Percentiles rank a stretch among this genome's conserved stretches.
phyloP scores from a whole-genome alignment of 2,888 invertebrate genomes.

The Andrena bicolor region DNA sequence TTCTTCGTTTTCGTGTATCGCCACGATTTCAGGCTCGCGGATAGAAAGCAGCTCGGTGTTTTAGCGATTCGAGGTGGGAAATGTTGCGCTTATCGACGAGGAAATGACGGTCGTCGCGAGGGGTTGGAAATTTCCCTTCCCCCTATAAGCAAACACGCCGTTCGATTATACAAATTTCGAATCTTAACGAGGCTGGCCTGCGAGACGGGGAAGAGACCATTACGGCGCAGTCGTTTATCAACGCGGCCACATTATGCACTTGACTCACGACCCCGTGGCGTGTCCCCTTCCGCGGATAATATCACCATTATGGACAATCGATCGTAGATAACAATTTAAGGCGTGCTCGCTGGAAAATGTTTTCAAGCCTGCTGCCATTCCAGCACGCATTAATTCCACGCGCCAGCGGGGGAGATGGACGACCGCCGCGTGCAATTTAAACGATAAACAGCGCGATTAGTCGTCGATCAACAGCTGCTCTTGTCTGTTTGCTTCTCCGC shows the following conservation, averaged over 20 bases:
- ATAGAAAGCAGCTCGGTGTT: not conserved
- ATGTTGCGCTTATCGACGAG: conserved; percentile 28
- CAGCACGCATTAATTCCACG: conserved; percentile 28
- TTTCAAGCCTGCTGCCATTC: conserved; percentile 18
- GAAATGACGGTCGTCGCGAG: conserved; percentile 22
- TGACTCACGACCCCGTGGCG: conserved; percentile 61
- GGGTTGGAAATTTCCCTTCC: conserved; percentile 3
- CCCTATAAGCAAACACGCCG: conserved; percentile 38
- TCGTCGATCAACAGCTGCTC: conserved; percentile 40
- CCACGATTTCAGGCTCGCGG: too few relatives aligned
- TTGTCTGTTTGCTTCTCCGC: not conserved
- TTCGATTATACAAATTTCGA: conserved; percentile 62
- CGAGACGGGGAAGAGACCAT: conserved; percentile 53
- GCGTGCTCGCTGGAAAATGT: conserved; percentile 37
- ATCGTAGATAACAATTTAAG: conserved; percentile 62
- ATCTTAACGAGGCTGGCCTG: conserved; percentile 55
- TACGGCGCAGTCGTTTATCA: conserved; percentile 61
- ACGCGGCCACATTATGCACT: conserved; percentile 61
- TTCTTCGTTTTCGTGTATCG: too few relatives aligned
- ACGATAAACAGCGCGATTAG: conserved; percentile 45
- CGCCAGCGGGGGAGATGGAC: conserved; percentile 28
- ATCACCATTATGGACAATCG: conserved; percentile 65
- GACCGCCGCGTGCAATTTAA: conserved; percentile 9
- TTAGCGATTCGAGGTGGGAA: not conserved
- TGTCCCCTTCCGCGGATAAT: conserved; percentile 59